Evolutionary conservation across 2,113 vertebrate genomes (phyloP).

Genomic region (Gallinago jamesoni): DNA sequence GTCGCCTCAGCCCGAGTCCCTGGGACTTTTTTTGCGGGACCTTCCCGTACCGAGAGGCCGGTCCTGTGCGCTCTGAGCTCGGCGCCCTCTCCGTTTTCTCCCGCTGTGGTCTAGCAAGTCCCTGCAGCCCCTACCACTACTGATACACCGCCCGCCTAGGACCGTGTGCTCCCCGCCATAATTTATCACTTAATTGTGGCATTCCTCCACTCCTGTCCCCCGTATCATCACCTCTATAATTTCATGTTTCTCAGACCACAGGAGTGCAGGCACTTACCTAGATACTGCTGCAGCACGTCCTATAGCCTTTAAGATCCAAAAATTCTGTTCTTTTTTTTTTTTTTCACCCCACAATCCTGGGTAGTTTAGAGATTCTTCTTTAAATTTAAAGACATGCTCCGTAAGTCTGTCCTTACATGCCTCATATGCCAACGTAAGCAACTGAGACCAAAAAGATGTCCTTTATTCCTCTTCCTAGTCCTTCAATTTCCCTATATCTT

Average conservation of each 20-base stretch:
- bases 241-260: background rate
- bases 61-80: background rate
- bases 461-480: background rate
- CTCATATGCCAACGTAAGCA: background rate
- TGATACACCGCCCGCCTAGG: too few species aligned
- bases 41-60: background rate
- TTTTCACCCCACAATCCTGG: background rate
- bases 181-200: background rate
- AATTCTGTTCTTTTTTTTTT: fast-evolving
- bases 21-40: background rate
- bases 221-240: fast-evolving
- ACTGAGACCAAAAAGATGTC: background rate
- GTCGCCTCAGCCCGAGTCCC: background rate
- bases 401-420: background rate
- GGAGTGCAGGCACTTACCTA: background rate
- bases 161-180: background rate
- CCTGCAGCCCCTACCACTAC: background rate
- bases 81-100: background rate
- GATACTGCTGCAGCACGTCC: background rate
- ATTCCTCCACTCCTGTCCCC: background rate
- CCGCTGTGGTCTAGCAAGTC: background rate
- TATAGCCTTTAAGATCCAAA: background rate
- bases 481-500: background rate
- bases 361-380: background rate
- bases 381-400: background rate